These are phyloP conservation scores for Neoarius graeffei DNA, from an alignment of 2,113 vertebrate species.

Conservation along the genomic window DNA sequence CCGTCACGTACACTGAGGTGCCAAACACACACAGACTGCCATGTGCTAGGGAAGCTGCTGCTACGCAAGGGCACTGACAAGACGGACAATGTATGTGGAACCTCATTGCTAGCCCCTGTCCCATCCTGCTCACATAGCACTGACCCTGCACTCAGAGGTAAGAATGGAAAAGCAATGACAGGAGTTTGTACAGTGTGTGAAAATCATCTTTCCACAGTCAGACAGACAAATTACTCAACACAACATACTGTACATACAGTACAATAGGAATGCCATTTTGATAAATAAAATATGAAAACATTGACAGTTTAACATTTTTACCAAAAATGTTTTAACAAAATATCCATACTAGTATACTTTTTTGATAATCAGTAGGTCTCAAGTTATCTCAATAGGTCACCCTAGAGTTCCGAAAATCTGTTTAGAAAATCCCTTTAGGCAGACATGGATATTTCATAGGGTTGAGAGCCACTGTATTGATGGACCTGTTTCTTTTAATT, in stretches of 20 bases:
- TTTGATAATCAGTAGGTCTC: too few species aligned
- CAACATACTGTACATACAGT: too few species aligned
- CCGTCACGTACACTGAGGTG: slow-evolving; percentile 83
- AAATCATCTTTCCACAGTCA: too few species aligned
- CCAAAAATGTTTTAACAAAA: not conserved
- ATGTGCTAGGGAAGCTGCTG: slow-evolving; percentile 77
- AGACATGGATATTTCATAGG: not conserved
- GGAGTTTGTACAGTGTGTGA: not conserved
- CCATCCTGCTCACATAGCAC: slow-evolving; percentile 45
- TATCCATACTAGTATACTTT: too few species aligned
- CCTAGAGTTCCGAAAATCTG: too few species aligned
- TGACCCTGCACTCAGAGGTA: slow-evolving; percentile 73
- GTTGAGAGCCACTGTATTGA: not conserved
- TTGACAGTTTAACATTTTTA: too few species aligned
- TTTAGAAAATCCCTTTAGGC: not conserved
- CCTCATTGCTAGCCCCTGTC: slow-evolving; percentile 48
- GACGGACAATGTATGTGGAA: slow-evolving; percentile 83
- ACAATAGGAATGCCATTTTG: too few species aligned
- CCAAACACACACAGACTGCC: slow-evolving; percentile 84
- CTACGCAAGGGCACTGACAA: slow-evolving; percentile 79
- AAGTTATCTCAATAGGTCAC: too few species aligned
- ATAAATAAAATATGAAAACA: too few species aligned
- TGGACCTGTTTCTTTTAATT: not conserved
- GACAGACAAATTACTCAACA: too few species aligned
- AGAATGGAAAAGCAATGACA: slow-evolving; percentile 29